These are phyloP conservation scores for Melospiza melodia DNA, from an alignment of 2,113 vertebrate genomes.

Conservation along the genomic window DNA sequence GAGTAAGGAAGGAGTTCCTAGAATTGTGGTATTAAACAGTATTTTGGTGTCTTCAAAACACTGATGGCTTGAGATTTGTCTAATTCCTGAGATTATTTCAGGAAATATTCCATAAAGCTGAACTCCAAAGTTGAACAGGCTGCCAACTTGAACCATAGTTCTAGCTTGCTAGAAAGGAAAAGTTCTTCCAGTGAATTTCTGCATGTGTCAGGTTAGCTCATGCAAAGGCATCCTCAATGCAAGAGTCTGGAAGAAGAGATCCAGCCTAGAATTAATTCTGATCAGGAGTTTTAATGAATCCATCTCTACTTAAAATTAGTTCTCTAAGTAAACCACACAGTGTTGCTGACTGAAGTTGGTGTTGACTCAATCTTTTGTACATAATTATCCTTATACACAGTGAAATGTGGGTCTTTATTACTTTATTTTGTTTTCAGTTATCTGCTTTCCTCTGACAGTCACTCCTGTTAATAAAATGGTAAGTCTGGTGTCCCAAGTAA, in stretches of 20 bases:
- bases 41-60: not conserved
- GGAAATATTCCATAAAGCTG: not conserved
- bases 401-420: not conserved
- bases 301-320: not conserved
- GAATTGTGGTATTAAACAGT: not conserved
- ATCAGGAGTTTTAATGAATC: not conserved
- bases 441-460: not conserved
- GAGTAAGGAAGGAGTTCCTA: not conserved
- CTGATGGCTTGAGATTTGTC: not conserved
- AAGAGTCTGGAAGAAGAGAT: not conserved
- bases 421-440: not conserved
- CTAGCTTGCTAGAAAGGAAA: not conserved
- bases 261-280: not conserved
- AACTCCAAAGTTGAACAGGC: not conserved
- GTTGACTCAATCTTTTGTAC: not conserved
- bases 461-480: not conserved
- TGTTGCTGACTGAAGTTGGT: not conserved
- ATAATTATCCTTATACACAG: not conserved
- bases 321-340: not conserved
- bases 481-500: not conserved
- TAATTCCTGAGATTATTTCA: not conserved
- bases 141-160: not conserved
- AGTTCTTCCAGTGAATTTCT: not conserved
- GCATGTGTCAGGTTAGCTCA: not conserved
- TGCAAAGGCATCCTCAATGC: not conserved